Percentiles rank a stretch among this genome's conserved stretches.
phyloP scores from a whole-genome alignment of 2,888 invertebrate genomes.

The Cantharis nigra region DNA sequence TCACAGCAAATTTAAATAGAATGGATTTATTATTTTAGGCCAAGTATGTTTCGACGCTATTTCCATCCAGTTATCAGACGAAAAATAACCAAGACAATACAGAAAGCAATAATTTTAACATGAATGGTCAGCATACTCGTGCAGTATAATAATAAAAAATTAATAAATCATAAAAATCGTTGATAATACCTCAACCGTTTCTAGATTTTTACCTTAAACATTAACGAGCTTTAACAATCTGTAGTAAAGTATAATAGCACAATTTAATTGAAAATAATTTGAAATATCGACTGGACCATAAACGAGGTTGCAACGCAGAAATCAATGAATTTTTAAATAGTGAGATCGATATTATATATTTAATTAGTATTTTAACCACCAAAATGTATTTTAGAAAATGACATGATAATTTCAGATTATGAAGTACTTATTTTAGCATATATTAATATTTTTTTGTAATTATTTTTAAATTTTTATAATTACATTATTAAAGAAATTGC shows the following conservation, averaged over 20 bases:
- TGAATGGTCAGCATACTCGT: conserved; percentile 18
- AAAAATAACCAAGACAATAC: conserved; percentile 8
- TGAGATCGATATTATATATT: not conserved
- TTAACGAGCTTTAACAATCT: not conserved
- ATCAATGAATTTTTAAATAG: not conserved
- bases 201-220: not conserved
- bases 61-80: conserved; percentile 9
- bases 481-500: not conserved
- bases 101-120: conserved; percentile 20
- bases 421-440: not conserved
- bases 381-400: not conserved
- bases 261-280: not conserved
- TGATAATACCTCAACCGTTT: not conserved
- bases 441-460: not conserved
- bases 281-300: not conserved
- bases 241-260: not conserved
- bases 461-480: not conserved
- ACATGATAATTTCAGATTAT: not conserved
- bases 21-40: conserved; percentile 17
- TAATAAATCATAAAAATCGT: not conserved
- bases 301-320: not conserved
- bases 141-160: not conserved
- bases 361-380: not conserved
- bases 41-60: conserved; percentile 25
- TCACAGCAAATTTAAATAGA: not conserved